Percentiles rank a stretch among this genome's conserved stretches.
Evolutionary conservation across 2,797 vertebrate genomes (phyloP).

Genomic region (Hippopotamyrus pictus): DNA sequence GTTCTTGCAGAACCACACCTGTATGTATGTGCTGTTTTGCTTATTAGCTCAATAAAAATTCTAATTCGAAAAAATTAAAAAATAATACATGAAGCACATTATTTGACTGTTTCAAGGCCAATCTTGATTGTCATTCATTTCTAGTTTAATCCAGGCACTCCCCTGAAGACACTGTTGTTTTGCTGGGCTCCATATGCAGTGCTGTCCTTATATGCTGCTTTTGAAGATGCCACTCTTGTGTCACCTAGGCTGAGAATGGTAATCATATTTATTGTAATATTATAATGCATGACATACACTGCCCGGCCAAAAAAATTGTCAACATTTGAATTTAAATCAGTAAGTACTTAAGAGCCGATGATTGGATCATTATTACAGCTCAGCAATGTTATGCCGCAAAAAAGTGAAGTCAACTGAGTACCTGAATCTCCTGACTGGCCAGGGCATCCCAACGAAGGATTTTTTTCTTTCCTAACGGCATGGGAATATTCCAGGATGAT

Average conservation of each 20-base stretch:
- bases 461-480: neutral
- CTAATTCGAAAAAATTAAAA: neutral
- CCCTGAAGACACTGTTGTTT: constrained; percentile 74
- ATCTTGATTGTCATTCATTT: neutral
- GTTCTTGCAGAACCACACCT: neutral
- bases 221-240: constrained; percentile 73
- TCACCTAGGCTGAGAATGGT: constrained; percentile 91
- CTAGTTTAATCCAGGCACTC: constrained; percentile 81
- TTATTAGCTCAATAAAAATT: neutral
- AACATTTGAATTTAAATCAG: neutral
- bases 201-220: constrained; percentile 74
- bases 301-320: neutral
- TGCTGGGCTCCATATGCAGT: constrained; percentile 90
- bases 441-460: neutral
- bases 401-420: neutral
- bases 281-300: neutral
- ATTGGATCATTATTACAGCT: neutral
- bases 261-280: constrained; percentile 23
- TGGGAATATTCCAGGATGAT: neutral
- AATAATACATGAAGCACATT: neutral
- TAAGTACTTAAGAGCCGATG: neutral
- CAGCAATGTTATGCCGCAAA: neutral
- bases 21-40: neutral
- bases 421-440: neutral
- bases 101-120: neutral